Evolutionary conservation across 2,797 vertebrate genomes (phyloP), one percentile per base, ranked within the genome.

Genomic region (Myotis pilosus): DNA sequence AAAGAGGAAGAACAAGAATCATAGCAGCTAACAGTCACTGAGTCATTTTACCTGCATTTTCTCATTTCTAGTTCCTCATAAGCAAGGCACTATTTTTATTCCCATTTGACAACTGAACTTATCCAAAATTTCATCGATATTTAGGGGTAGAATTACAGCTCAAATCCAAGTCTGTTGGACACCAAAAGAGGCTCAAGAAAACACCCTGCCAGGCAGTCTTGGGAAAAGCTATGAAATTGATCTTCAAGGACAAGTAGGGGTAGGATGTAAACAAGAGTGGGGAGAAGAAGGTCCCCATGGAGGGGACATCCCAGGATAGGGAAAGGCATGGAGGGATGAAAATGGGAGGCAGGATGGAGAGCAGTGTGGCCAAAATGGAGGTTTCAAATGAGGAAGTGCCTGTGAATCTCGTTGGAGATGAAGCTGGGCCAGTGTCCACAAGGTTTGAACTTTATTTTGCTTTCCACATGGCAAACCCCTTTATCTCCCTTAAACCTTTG

Each of bases 51-150:
- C 57, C 49, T 69, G n/a, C 41, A 1, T 68, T 57, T 60, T 78
- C 44, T 80, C 47, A 6, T 36, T 4, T 68, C 66, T n/a, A 38
- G 68, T 49, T 76, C 22, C 38, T 79, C 38, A n/a, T 28, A 64
- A 82, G 69, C 44, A 71, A 28, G 53, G 7, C 0, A n/a, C 30
- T 38, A 28, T 28, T 49, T 92, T 91, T 71, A 91, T 55, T 82
- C 62, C 62, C 87, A 78, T 64, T 91, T 74, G 51, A 71, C 62
- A 93, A 71, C 62, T 33, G n/a, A 49, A 72, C 33, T 76, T 75
- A 38, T n/a, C 5, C 74, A 60, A 51, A 36, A 36, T 53, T 25
- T 44, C 23, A 76, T 1, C 7, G 23, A 17, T 78, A 51, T 5
- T 23, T 47, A 68, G 30, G 23, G 44, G 22, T 25, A 74, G 47